Evolutionary conservation across 2,888 invertebrate species (phyloP).

Genomic region (Odontomyia ornata): DNA sequence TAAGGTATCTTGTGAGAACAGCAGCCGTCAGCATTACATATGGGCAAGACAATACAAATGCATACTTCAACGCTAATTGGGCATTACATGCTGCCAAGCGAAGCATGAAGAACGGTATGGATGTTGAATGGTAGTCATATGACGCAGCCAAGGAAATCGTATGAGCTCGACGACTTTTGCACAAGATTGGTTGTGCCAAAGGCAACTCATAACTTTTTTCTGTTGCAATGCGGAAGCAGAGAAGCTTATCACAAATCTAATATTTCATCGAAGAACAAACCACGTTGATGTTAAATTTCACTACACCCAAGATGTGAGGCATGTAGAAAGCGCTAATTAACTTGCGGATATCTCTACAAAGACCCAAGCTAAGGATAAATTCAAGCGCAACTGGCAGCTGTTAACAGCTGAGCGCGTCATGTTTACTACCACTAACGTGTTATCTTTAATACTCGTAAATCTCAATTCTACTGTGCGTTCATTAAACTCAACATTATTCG

Average conservation of each 20-base stretch:
- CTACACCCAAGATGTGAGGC: background rate
- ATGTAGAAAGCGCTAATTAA: constrained; percentile 2
- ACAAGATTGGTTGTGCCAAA: constrained; percentile 13
- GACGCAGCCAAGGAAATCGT: background rate
- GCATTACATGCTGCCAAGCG: background rate
- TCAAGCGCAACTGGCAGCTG: background rate
- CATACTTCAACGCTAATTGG: constrained; percentile 2
- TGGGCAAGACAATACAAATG: background rate
- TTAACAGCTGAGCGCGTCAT: too few species aligned
- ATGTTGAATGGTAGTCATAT: background rate
- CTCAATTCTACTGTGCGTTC: too few species aligned
- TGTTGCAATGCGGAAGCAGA: background rate
- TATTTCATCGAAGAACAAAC: constrained; percentile 9
- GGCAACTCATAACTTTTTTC: background rate
- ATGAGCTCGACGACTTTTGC: constrained; percentile 7
- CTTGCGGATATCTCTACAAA: constrained; percentile 17
- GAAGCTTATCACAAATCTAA: constrained; percentile 8
- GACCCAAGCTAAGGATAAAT: constrained; percentile 12
- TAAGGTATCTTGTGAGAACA: background rate
- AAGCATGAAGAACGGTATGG: background rate
- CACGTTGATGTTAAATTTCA: constrained; percentile 17
- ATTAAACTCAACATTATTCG: too few species aligned
- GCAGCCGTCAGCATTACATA: background rate
- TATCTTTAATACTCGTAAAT: too few species aligned
- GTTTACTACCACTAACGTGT: too few species aligned